These are phyloP conservation scores for Hoplodrina ambigua DNA, from an alignment of 2,888 invertebrate species.

Conservation along the genomic window DNA sequence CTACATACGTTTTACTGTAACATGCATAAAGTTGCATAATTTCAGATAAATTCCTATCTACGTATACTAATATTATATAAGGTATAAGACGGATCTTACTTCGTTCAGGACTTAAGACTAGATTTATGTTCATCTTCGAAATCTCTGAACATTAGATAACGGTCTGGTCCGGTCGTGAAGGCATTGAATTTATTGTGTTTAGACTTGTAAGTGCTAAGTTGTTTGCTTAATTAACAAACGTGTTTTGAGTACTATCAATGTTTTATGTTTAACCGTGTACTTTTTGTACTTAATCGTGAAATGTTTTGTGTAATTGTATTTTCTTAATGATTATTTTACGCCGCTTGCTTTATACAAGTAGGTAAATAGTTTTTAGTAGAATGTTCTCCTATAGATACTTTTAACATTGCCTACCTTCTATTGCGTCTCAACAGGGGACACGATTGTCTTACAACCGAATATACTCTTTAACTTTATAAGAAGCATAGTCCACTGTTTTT, in stretches of 20 bases:
- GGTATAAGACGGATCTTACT: background rate
- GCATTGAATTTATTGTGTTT: background rate
- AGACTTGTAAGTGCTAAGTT: background rate
- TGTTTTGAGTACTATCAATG: constrained; percentile 18
- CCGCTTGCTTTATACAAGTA: background rate
- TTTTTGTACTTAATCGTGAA: background rate
- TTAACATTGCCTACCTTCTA: background rate
- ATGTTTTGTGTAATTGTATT: background rate
- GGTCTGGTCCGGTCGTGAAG: background rate
- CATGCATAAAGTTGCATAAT: no score
- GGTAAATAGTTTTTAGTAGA: background rate
- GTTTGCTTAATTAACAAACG: constrained; percentile 16
- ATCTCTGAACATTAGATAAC: background rate
- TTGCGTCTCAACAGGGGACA: no score
- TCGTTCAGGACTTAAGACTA: background rate
- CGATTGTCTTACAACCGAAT: no score
- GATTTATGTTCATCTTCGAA: background rate
- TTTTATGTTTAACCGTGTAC: background rate
- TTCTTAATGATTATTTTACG: background rate
- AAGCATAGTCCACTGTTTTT: no score
- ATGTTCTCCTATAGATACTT: background rate
- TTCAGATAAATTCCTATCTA: background rate
- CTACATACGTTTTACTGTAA: background rate
- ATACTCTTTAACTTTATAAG: no score
- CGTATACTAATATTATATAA: background rate